Evolutionary conservation across 2,797 vertebrate species (phyloP).

Genomic region (Labroides dimidiatus): DNA sequence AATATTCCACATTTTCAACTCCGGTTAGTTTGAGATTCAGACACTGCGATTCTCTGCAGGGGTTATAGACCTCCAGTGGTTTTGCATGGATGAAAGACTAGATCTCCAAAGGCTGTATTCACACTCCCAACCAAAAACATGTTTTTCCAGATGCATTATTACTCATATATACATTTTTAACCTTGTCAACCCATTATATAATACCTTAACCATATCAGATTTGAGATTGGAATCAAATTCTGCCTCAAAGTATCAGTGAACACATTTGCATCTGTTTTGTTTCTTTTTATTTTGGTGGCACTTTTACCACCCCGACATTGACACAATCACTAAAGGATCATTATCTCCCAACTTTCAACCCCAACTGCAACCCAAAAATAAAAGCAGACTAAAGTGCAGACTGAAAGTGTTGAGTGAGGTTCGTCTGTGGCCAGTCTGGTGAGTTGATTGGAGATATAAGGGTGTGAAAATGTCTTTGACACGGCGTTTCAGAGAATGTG

Average conservation of each 20-base stretch:
- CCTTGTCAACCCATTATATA: too few relatives aligned
- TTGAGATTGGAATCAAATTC: not conserved
- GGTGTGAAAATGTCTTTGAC: conserved; percentile 55
- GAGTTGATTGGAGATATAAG: conserved; percentile 34
- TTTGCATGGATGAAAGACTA: too few relatives aligned
- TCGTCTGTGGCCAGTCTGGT: conserved; percentile 25
- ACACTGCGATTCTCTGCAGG: too few relatives aligned
- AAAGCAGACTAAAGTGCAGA: not conserved
- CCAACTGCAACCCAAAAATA: not conserved
- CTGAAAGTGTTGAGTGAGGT: conserved; percentile 13
- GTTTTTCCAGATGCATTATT: not conserved
- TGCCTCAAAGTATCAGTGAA: not conserved
- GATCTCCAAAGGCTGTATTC: not conserved
- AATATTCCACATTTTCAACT: too few relatives aligned
- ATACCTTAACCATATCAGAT: not conserved
- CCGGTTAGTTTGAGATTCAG: too few relatives aligned
- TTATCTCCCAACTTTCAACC: not conserved
- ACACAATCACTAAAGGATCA: not conserved
- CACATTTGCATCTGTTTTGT: not conserved
- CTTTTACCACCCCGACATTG: not conserved
- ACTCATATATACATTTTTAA: not conserved
- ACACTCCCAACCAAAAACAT: not conserved
- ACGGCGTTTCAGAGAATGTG: conserved; percentile 56
- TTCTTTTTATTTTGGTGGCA: not conserved
- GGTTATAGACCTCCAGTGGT: too few relatives aligned